Evolutionary conservation across 2,113 vertebrate genomes (phyloP), one percentile per base, ranked within the genome.

Genomic region (Galbula dea): DNA sequence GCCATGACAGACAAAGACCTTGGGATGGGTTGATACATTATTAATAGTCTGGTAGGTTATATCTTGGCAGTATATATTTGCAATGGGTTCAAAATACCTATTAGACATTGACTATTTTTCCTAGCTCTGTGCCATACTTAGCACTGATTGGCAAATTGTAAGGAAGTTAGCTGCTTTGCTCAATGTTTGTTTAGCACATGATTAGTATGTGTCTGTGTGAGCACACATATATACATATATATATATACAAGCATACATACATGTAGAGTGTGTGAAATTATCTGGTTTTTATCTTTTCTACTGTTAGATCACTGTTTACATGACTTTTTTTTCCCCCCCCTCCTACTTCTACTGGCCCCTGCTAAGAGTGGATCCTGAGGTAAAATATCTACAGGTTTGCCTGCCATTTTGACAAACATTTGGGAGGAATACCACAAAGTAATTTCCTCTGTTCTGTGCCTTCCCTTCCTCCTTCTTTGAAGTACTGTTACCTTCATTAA

Each of bases 31-130:
- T 95, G 48, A 48, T 34, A 27, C 48, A 54, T 93, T 74, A 87
- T 94, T 89, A 83, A 94, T 67, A 90, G 76, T 46, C 83, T 69
- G 46, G 7, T 71, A 67, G 52, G 45, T 81, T 80, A 49, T 49
- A 39, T 23, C 69, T 71, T 92, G 71, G 39, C 63, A 83, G 9
- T 67, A 61, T 12, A 15, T 46, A 52, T 58, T 81, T 89, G 83
- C 65, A 43, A 3, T 2, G 26, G 12, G 32, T 57, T 95, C 79
- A 92, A 89, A 94, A 87, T 71, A 57, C 41, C 22, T 84, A 58
- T 93, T 67, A 92, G 55, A 34, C 11, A 32, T 18, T 72, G 39
- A 57, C 18, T 59, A 16, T 26, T 66, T 73, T 73, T 59, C 29
- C 3, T 29, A 74, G 11, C 7, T 73, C 59, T 51, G 1, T 55